Evolutionary conservation across 2,888 invertebrate genomes (phyloP).

Genomic region (Tineola bisselliella): DNA sequence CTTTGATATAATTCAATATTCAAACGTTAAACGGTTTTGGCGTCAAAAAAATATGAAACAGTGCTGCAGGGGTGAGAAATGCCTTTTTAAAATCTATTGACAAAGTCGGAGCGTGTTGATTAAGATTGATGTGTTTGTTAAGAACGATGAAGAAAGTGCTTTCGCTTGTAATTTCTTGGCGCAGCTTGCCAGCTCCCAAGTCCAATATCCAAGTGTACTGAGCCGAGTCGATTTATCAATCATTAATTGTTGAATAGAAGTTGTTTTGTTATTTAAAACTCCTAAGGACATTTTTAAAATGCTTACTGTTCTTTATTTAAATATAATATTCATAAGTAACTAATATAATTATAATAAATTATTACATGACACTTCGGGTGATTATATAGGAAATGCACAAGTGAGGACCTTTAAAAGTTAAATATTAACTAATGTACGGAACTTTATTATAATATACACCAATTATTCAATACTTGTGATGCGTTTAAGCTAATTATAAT

Average conservation of each 20-base stretch:
- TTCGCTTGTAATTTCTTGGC: slow-evolving; percentile 18
- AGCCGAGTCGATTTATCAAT: slow-evolving; percentile 4
- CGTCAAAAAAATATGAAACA: not conserved
- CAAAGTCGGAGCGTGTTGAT: slow-evolving; percentile 19
- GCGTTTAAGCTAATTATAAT: too few relatives aligned
- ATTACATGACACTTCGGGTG: too few relatives aligned
- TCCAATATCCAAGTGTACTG: slow-evolving; percentile 9
- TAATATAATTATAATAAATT: too few relatives aligned
- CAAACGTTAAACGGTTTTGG: too few relatives aligned
- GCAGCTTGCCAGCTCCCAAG: not conserved
- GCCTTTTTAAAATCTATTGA: slow-evolving; percentile 9
- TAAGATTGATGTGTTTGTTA: slow-evolving; percentile 27
- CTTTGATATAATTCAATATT: too few relatives aligned
- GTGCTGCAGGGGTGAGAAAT: not conserved
- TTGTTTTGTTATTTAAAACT: not conserved
- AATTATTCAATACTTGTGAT: too few relatives aligned
- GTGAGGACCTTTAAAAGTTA: too few relatives aligned
- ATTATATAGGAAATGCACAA: too few relatives aligned
- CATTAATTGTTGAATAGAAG: not conserved
- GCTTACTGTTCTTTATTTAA: too few relatives aligned
- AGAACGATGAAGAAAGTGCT: slow-evolving; percentile 20
- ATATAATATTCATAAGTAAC: too few relatives aligned
- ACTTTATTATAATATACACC: too few relatives aligned
- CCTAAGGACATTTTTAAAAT: not conserved
- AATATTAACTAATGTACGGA: too few relatives aligned